These are phyloP conservation scores for Linurgus olivaceus DNA, from an alignment of 2,797 vertebrate genomes.

Conservation along the genomic window DNA sequence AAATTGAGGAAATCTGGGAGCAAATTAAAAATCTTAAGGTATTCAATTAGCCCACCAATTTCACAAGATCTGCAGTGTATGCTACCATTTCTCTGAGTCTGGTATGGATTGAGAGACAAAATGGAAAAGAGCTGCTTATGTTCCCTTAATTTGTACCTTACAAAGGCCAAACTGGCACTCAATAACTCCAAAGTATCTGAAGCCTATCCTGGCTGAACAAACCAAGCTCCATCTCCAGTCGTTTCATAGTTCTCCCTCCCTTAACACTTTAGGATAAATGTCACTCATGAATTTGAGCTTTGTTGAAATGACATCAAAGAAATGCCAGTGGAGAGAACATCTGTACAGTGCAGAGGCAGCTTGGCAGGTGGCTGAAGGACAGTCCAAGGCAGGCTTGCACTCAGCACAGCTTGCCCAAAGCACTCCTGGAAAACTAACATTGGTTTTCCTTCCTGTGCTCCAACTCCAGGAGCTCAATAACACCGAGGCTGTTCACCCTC, in stretches of 20 bases:
- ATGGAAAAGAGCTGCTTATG: neutral
- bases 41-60: neutral
- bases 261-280: neutral
- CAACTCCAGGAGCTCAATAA: fast-evolving
- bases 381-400: neutral
- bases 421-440: neutral
- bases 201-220: neutral
- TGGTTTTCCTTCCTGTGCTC: neutral
- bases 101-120: neutral
- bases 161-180: neutral
- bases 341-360: neutral
- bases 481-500: neutral
- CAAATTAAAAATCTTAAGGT: neutral
- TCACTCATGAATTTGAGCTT: neutral
- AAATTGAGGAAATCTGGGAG: neutral
- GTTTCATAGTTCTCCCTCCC: neutral
- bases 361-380: neutral
- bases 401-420: neutral
- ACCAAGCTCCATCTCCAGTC: neutral
- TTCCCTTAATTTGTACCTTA: neutral
- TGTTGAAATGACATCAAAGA: neutral
- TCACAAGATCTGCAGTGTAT: neutral
- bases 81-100: neutral
- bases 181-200: neutral
- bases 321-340: neutral